Base-by-base conservation (phyloP, 2,888 invertebrate genomes). In the Caenorhabditis japonica region DNA sequence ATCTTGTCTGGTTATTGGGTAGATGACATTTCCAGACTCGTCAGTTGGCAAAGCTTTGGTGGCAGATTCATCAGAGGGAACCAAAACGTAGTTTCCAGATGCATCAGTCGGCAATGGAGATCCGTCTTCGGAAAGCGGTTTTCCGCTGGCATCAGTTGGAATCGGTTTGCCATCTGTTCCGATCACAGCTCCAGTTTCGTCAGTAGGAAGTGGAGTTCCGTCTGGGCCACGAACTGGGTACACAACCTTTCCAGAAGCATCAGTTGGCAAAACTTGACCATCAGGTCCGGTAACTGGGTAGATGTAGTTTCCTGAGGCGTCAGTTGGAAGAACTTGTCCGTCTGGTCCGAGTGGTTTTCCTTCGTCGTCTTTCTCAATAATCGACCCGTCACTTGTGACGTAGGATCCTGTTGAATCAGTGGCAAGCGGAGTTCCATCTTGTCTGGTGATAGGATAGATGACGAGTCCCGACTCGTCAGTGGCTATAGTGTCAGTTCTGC, bases 61-160 rank as follows among this genome's bases (percentile, higher is more conserved):
- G 7, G 10, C 30, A 30, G 30, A 30, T 7, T 30, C 30, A 5
- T 30, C 30, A 30, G 30, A 7, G 7, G 30, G 30, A 30, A 56
- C 30, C 19, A 52, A n/a, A 25, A 75, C 59, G 52, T 36, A 68
- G 27, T 66, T 70, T 59, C 75, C 77, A 19, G 43, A 4, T 4
- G 56, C 34, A 33, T 77, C 75, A 10, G 61, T 61, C 38, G 74
- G 77, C 21, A 77, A 60, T 25, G 71, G 71, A 4, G 58, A 56
- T 59, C 74, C 74, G 51, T 81, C 79, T 10, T 62, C 58, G 39
- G 39, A 15, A 15, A 71, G 33, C 38, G 75, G 74, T 43, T 72
- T 71, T 13, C 83, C 83, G 27, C 60, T 68, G 25, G 62, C 34
- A 44, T 83, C 80, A 8, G 77, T 80, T n/a, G 77, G 75, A 34